phyloP scores from a whole-genome alignment of 2,797 vertebrate species.

The Triplophysa bombifrons region DNA sequence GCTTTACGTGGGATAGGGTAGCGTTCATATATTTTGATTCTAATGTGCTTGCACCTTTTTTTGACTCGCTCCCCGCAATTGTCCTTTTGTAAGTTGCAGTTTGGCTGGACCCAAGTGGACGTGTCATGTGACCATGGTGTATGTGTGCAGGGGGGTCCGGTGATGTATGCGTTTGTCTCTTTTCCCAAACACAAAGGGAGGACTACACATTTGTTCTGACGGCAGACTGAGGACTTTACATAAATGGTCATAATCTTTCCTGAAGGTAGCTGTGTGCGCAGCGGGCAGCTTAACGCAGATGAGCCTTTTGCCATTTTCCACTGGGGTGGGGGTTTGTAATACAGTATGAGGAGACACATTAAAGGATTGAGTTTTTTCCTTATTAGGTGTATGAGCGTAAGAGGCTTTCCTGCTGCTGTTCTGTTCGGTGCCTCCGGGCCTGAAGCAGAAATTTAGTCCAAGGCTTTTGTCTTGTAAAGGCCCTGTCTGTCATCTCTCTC shows the following conservation, averaged over 20 bases:
- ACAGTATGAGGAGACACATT: conserved; percentile 67
- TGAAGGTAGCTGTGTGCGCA: conserved; percentile 36
- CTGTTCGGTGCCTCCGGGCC: neutral
- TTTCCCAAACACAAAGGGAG: conserved; percentile 15
- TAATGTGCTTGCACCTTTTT: conserved; percentile 18
- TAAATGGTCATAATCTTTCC: conserved; percentile 48
- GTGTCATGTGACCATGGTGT: conserved; percentile 29
- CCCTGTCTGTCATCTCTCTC: conserved; percentile 1
- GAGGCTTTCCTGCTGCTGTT: conserved; percentile 67
- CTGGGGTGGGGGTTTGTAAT: conserved; percentile 51
- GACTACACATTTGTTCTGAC: neutral
- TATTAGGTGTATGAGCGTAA: conserved; percentile 76
- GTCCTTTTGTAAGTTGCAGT: conserved; percentile 6
- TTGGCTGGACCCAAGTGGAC: conserved; percentile 1
- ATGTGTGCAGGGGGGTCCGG: conserved; percentile 15
- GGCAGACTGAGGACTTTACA: conserved; percentile 28
- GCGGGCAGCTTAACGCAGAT: conserved; percentile 11
- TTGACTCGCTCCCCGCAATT: neutral
- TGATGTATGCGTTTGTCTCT: conserved; percentile 47
- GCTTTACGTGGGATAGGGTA: neutral
- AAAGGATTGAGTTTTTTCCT: conserved; percentile 73
- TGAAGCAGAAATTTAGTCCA: conserved; percentile 17
- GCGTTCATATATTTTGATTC: conserved; percentile 6
- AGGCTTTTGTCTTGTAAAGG: conserved; percentile 34
- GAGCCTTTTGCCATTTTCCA: conserved; percentile 30